A percentile compares a stretch with the other conserved stretches of the same genome.
phyloP scores from a whole-genome alignment of 2,797 vertebrate species.

The Lepus townsendii region DNA sequence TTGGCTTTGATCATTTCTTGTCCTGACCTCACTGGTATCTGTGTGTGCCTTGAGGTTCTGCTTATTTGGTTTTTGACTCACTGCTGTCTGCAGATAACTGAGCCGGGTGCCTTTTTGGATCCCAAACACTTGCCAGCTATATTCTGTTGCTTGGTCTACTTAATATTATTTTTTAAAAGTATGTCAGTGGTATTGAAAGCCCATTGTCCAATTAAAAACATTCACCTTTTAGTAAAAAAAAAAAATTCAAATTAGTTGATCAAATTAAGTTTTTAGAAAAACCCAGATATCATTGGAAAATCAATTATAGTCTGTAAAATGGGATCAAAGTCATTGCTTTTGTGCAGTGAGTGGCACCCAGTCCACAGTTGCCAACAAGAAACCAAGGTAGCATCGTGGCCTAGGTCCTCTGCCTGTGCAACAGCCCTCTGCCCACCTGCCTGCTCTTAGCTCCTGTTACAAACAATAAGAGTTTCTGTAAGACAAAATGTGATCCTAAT shows the following conservation, averaged over 20 bases:
- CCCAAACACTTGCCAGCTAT: not conserved
- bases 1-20: conserved; percentile 3
- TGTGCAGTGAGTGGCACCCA: not conserved
- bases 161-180: not conserved
- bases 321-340: conserved; percentile 16
- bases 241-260: conserved; percentile 13
- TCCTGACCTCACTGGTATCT: not conserved
- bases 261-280: not conserved
- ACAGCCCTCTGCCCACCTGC: not conserved
- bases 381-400: not conserved
- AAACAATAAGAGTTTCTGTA: not conserved
- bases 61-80: conserved; percentile 15
- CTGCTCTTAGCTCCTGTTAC: not conserved
- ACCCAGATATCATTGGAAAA: not conserved
- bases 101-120: not conserved
- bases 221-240: not conserved
- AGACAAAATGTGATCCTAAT: conserved; percentile 66
- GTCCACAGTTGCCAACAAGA: not conserved
- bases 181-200: not conserved
- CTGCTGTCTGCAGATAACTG: not conserved
- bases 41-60: not conserved
- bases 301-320: not conserved
- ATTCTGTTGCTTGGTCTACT: conserved; percentile 19
- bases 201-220: not conserved
- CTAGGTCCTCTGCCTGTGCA: fast-evolving